These are phyloP conservation scores for Oxyruncus cristatus DNA, from an alignment of 2,113 vertebrate species.

Conservation along the genomic window DNA sequence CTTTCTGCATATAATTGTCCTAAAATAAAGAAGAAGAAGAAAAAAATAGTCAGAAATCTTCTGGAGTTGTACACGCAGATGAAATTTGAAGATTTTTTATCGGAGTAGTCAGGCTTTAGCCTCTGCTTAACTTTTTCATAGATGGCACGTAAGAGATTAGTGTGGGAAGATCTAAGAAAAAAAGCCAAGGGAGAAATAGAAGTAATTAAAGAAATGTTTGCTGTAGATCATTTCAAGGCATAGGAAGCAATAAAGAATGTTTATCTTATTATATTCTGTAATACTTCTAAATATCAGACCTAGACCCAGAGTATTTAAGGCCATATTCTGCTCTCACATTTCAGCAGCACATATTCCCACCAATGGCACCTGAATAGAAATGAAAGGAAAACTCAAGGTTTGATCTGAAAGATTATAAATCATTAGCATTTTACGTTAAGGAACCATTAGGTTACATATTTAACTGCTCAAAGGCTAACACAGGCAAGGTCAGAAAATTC, in stretches of 20 bases:
- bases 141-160: neutral
- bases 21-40: constrained; percentile 69
- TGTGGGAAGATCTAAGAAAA: neutral
- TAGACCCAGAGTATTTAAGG: neutral
- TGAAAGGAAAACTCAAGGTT: neutral
- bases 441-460: neutral
- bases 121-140: neutral
- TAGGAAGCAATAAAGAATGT: neutral
- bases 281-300: neutral
- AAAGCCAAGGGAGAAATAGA: neutral
- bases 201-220: neutral
- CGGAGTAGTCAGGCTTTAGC: neutral
- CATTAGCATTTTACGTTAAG: neutral
- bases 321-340: neutral
- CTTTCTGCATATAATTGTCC: constrained; percentile 85
- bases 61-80: neutral
- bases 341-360: neutral
- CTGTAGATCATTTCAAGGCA: neutral
- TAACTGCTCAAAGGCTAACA: neutral
- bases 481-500: neutral
- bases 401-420: neutral
- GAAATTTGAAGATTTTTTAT: neutral
- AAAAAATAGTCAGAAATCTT: constrained; percentile 42
- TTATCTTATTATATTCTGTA: neutral
- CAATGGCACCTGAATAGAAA: neutral